Evolutionary conservation across 2,888 invertebrate genomes (phyloP).

Genomic region (Brenthis daphne): DNA sequence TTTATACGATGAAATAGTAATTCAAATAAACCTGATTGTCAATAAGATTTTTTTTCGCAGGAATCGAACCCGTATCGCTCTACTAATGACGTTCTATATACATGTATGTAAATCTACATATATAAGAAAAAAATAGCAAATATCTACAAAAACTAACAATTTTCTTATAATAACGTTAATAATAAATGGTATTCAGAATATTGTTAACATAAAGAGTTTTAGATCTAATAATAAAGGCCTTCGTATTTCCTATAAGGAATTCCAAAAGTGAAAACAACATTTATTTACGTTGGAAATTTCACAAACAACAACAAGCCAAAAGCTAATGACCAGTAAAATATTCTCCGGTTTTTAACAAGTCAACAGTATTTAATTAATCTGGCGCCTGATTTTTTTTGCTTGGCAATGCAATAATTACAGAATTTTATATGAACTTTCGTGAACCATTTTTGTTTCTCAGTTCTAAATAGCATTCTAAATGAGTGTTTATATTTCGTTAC

Average conservation of each 20-base stretch:
- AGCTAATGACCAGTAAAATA: slow-evolving; percentile 14
- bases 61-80: no score
- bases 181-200: no score
- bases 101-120: no score
- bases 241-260: background rate
- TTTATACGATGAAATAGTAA: no score
- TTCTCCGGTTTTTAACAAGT: slow-evolving; percentile 3
- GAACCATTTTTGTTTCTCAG: background rate
- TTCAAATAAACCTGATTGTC: no score
- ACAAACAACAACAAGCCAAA: slow-evolving; percentile 11
- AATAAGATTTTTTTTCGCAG: no score
- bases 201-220: background rate
- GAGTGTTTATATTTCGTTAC: no score
- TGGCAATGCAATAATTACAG: background rate
- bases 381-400: slow-evolving; percentile 6
- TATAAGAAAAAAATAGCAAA: no score
- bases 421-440: background rate
- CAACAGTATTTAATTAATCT: slow-evolving; percentile 6
- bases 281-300: slow-evolving; percentile 13
- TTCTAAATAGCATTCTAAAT: background rate
- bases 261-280: background rate
- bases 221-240: background rate
- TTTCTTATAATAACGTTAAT: no score
- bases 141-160: no score
- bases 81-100: background rate